Evolutionary conservation across 2,888 invertebrate genomes (phyloP), one percentile per base, ranked within the genome.

Genomic region (Diplolepis rosae): DNA sequence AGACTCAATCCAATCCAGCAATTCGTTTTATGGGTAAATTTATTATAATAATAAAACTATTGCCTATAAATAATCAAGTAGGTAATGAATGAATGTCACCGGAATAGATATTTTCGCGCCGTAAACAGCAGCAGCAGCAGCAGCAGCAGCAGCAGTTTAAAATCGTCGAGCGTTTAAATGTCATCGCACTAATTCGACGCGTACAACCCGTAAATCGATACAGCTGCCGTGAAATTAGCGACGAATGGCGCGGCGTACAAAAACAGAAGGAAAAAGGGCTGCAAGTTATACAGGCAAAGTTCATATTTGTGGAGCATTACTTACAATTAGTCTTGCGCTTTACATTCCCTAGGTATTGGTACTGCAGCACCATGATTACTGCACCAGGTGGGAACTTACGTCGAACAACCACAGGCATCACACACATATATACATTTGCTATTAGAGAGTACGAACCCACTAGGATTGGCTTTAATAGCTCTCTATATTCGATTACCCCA

Each of bases 241-340:
- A 24, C 15, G n/a, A 61, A 61, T n/a, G 39, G 39, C 24, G 61
- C n/a, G 39, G 39, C 24, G 61, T 61, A 22, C 48, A 48, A 48
- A 22, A 48, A 22, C 48, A 22, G 48, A 48, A 18, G 48, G 48
- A 48, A 48, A 48, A 48, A n/a, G 48, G 22, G 18, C 3, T 45
- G 48, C 18, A 24, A n/a, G 24, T n/a, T n/a, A n/a, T n/a, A n/a
- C n/a, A n/a, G n/a, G 54, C 65, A 51, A 76, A 79, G 74, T 76
- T 77, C 71, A 67, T 61, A 66, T 74, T 78, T 69, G 71, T 65
- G 72, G 77, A 79, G 78, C 82, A 82, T 80, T 80, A 66, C 77
- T 69, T n/a, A n/a, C n/a, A n/a, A n/a, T n/a, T 76, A 52, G 69
- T 67, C 73, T 56, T 24, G 65, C 71, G 61, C 15, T 61, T 61